Evolutionary conservation across 2,888 invertebrate genomes (phyloP).

Genomic region (Cepaea hortensis): DNA sequence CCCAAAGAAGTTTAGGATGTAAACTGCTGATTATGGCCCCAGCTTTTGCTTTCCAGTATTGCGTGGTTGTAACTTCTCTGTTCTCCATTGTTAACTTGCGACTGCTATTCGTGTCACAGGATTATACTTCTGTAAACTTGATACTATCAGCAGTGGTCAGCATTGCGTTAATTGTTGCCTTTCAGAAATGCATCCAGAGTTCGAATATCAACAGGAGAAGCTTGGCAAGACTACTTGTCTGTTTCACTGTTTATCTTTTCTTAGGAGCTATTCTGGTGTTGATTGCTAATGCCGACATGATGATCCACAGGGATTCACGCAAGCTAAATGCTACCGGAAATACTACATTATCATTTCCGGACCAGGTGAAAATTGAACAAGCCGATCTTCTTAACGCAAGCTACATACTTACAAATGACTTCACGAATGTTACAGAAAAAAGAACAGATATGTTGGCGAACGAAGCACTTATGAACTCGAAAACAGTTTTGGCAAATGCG

Average conservation of each 20-base stretch:
- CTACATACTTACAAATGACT: too few relatives aligned
- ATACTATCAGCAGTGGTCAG: background rate
- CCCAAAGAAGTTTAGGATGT: background rate
- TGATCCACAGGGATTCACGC: background rate
- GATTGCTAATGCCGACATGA: background rate
- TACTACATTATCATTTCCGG: background rate
- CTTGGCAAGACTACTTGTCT: background rate
- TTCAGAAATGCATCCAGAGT: background rate
- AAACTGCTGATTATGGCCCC: slow-evolving; percentile 14
- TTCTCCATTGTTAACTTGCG: slow-evolving; percentile 23
- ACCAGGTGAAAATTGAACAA: background rate
- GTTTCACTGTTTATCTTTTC: background rate
- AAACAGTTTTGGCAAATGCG: too few relatives aligned
- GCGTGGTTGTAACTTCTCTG: background rate
- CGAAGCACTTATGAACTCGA: background rate
- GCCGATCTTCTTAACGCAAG: too few relatives aligned
- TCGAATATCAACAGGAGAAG: background rate
- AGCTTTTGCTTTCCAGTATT: slow-evolving; percentile 17
- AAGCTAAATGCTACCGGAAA: background rate
- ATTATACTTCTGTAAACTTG: background rate
- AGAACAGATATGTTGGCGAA: background rate
- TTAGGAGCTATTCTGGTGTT: slow-evolving; percentile 15
- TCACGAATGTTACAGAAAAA: background rate
- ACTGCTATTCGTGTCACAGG: background rate
- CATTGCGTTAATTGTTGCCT: background rate